Base-by-base conservation (phyloP, 2,797 vertebrate species). In the Mallotus villosus region DNA sequence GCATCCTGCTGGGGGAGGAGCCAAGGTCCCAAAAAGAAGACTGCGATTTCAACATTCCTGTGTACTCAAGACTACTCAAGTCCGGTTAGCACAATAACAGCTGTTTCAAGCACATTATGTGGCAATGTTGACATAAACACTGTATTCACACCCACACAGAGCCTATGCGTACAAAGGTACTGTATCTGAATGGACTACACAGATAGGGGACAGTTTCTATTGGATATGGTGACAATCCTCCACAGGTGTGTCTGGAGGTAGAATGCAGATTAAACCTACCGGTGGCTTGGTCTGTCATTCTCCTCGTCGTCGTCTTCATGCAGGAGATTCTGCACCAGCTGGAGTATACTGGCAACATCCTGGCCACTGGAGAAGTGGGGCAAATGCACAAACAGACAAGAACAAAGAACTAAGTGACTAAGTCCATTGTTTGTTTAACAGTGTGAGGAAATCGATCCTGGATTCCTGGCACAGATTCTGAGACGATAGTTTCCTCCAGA, bases 271-370 rank as follows among this genome's bases (percentile, higher is more conserved):
- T 5, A 55, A 57, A 61, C 85, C 91, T 92, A 98, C 97, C 94
- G 85, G 70, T 91, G 88, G 49, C 88, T 86, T 57, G 87, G 92
- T 11, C 84, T 90, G 63, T 95, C 89, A 63, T 95, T 94, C 70
- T 96, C 93, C 0, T 95, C 95, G 0, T 94, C 95, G 0, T 96
- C 95, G 5, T 97, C 93, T 70, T 93, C 96, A 2, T 98, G 94
- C 91, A 99, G 96, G 7, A 99, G 94, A 72, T 93, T 96, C 83
- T 99, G 96, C 63, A 99, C 95, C 11, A 97, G 82, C 75, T 96
- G 95, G n/a, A 98, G 94, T 19, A 98, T 94, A 82, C 92, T 93
- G 77, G 94, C 89, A 83, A 97, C 94, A 70, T 97, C 94, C 81
- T 97, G 96, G 59, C 97, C 97, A 72, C 97, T 99, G 87, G 5